Conservation (phyloP, 92 coral and sea anemone species). For the Metridium senile region DNA sequence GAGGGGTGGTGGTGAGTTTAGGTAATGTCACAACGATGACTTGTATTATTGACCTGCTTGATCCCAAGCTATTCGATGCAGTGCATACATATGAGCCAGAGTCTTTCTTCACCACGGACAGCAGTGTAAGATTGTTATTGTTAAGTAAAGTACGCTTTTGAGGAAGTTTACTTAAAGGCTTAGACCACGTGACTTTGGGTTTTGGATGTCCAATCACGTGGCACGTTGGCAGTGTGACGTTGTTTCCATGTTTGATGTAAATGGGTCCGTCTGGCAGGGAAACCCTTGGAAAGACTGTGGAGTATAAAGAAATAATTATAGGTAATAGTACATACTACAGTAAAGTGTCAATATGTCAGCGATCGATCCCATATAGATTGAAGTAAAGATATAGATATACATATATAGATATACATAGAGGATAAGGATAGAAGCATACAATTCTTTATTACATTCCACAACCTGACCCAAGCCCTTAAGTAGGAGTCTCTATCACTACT, state of each 20-base stretch:
- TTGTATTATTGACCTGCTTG: conserved; percentile 1
- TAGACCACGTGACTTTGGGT: conserved; percentile 65
- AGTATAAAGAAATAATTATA: neutral
- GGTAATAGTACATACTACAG: neutral
- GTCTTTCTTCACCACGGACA: conserved; percentile 24
- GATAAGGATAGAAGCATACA: too few relatives aligned
- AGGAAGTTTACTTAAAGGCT: conserved; percentile 40
- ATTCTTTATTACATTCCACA: too few relatives aligned
- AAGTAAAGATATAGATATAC: too few relatives aligned
- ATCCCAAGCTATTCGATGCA: conserved; percentile 43
- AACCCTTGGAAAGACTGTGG: conserved; percentile 43
- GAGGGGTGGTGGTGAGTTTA: conserved; percentile 36
- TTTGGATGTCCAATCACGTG: conserved; percentile 63
- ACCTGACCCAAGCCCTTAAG: too few relatives aligned
- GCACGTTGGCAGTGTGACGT: conserved; percentile 55
- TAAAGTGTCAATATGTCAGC: too few relatives aligned
- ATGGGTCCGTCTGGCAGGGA: conserved; percentile 51
- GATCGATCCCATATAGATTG: too few relatives aligned
- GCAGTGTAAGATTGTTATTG: conserved; percentile 10
- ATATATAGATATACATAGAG: too few relatives aligned
- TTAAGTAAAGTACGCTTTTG: conserved; percentile 4
- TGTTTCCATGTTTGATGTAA: conserved; percentile 34
- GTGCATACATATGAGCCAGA: conserved; percentile 44
- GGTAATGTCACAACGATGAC: conserved; percentile 36
- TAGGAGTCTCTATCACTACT: too few relatives aligned